These are phyloP conservation scores for Brachymystax lenok DNA, from an alignment of 2,797 vertebrate genomes.

Conservation along the genomic window DNA sequence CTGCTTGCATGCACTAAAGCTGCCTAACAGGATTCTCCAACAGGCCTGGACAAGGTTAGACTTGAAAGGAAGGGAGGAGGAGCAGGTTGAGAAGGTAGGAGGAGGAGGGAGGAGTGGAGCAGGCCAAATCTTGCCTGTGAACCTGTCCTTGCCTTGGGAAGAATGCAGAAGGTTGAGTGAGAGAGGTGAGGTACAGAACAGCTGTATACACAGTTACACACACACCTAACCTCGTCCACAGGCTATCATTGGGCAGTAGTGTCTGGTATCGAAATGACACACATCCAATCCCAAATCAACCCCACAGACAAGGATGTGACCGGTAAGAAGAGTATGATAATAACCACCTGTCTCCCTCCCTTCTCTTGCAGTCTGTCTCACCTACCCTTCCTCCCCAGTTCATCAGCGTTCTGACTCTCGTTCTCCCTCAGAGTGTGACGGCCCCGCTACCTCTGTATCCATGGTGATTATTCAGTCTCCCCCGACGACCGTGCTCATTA, in stretches of 20 bases:
- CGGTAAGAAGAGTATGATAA: too few species aligned
- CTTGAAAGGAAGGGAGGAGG: slow-evolving; percentile 19
- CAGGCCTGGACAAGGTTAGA: slow-evolving; percentile 49
- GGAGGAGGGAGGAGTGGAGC: slow-evolving; percentile 28
- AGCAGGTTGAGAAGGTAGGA: slow-evolving; percentile 19
- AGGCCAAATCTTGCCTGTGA: slow-evolving; percentile 1
- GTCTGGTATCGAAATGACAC: background rate
- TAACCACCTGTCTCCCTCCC: background rate
- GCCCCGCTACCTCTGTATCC: slow-evolving; percentile 31
- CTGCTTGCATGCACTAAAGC: slow-evolving; percentile 61
- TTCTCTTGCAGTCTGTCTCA: background rate
- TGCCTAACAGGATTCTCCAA: slow-evolving; percentile 67
- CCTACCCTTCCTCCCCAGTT: background rate
- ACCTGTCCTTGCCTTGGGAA: slow-evolving; percentile 1
- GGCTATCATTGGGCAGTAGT: background rate
- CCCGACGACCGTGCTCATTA: slow-evolving; percentile 58
- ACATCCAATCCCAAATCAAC: too few species aligned
- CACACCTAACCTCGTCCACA: background rate
- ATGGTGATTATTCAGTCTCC: slow-evolving; percentile 44
- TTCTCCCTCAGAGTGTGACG: slow-evolving; percentile 5
- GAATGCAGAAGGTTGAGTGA: background rate
- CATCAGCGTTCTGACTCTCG: slow-evolving; percentile 16
- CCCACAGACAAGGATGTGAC: too few species aligned
- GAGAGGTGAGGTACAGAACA: background rate
- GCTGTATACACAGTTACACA: background rate